Evolutionary conservation across 2,888 invertebrate species (phyloP).

Genomic region (Napeogenes sylphis): DNA sequence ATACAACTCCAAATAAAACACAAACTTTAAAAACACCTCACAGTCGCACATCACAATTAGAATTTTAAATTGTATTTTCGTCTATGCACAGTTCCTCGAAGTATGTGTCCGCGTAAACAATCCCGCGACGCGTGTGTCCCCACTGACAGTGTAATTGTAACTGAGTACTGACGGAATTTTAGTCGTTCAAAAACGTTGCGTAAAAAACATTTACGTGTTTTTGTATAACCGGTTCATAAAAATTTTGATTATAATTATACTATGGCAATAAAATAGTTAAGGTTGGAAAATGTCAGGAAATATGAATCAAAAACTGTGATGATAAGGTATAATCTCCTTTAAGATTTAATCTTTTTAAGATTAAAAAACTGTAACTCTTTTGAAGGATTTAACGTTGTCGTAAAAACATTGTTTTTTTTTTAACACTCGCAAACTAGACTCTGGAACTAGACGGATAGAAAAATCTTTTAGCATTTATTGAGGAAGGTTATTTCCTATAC

Average conservation of each 20-base stretch:
- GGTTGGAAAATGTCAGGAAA: not conserved
- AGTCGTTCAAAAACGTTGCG: slow-evolving; percentile 1
- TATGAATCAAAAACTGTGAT: no score
- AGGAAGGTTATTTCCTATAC: no score
- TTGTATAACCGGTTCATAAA: not conserved
- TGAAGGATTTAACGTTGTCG: no score
- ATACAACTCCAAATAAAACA: not conserved
- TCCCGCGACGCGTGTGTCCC: slow-evolving; percentile 46
- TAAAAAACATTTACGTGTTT: slow-evolving; percentile 4
- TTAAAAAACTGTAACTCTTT: no score
- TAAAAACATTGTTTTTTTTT: no score
- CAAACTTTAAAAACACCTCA: not conserved
- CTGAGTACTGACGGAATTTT: slow-evolving; percentile 38
- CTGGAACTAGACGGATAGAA: no score
- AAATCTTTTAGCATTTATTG: no score
- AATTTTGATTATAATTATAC: not conserved
- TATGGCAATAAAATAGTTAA: not conserved
- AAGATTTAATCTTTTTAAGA: no score
- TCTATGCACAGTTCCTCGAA: not conserved
- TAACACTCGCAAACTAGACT: no score
- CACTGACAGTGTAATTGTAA: slow-evolving; percentile 38
- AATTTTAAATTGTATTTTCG: no score
- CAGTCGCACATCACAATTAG: no score
- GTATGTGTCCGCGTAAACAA: slow-evolving; percentile 56
- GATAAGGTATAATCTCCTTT: no score